Evolutionary conservation across 2,888 invertebrate species (phyloP), one percentile per base, ranked within the genome.

Genomic region (Drosophila setosimentum): DNA sequence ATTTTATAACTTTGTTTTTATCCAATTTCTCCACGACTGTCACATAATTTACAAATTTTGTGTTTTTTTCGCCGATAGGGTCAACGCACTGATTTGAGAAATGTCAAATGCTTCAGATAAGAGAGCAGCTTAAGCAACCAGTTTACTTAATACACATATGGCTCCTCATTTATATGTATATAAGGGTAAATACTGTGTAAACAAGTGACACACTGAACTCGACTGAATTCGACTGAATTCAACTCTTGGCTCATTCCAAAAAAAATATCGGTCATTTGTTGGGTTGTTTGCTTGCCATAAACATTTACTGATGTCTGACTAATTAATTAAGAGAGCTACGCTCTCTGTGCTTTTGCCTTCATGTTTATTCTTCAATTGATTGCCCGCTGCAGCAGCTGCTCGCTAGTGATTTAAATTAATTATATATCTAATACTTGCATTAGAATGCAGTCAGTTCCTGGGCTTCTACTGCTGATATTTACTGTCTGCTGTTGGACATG

Each of bases 1-100:
- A 69, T 84, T 88, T 84, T 83, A 84, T 72, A 88, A 73, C 84
- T 88, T 88, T 84, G 83, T 84, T 88, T 84, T 84, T 72, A 72
- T 73, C 72, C 72, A 70, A 79, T 82, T 80, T 85, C 76, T 76
- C 68, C 76, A 69, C 76, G 68, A 76, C 72, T 85, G 77, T 68
- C 83, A 67, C 83, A 86, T 72, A 76, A 83, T 83, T 86, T 84
- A 51, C 76, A 63, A 65, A 68, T 76, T 66, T 68, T 71, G 48
- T 54, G n/a, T 45, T 24, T 57, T 49, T 27, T 29, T 51, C 42
- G 42, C 16, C 50, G 73, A 18, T 53, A 51, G 59, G 84, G 87
- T 88, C 81, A 85, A 83, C 63, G 66, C 73, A 76, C 89, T 65
- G 53, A 27, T 53, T n/a, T 24, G 32, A 50, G 24, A 57, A 58